Conservation (phyloP, 92 coral and sea anemone genomes). For the Palythoa caribaeorum region DNA sequence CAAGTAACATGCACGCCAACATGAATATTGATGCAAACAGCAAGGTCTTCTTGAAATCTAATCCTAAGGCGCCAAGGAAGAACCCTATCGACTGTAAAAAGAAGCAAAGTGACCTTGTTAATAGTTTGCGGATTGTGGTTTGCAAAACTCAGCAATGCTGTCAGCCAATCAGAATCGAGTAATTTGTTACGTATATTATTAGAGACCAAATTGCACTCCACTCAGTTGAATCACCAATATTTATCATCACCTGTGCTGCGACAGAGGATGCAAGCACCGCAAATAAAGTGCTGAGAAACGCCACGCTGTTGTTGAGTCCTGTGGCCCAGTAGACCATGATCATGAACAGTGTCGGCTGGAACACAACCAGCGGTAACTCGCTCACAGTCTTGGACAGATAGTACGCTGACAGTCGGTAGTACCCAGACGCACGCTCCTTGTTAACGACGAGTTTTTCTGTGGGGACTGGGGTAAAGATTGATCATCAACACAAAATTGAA, state of each 20-base stretch:
- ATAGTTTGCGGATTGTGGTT: background rate
- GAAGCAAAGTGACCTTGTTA: background rate
- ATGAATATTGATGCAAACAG: constrained; percentile 82
- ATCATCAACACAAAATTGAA: too few species aligned
- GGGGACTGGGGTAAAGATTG: constrained; percentile 67
- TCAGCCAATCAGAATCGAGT: too few species aligned
- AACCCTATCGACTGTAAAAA: constrained; percentile 84
- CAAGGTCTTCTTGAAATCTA: constrained; percentile 86
- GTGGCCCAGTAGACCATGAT: constrained; percentile 82
- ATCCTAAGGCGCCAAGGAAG: constrained; percentile 84
- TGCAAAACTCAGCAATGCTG: too few species aligned
- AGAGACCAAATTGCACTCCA: too few species aligned
- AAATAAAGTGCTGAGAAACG: constrained; percentile 72
- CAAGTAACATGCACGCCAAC: constrained; percentile 81
- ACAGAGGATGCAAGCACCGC: constrained; percentile 69
- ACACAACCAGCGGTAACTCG: constrained; percentile 87
- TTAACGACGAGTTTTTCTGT: constrained; percentile 85
- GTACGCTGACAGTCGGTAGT: constrained; percentile 94
- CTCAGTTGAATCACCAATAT: too few species aligned
- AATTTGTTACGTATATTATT: too few species aligned
- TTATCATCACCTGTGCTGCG: constrained; percentile 73
- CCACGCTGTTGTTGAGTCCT: constrained; percentile 88
- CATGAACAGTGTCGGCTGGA: constrained; percentile 75
- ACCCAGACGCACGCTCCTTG: constrained; percentile 92
- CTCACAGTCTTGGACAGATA: constrained; percentile 86